Percentiles rank a stretch among this genome's conserved stretches.
phyloP scores from a whole-genome alignment of 2,888 invertebrate species.

The Allygus modestus region DNA sequence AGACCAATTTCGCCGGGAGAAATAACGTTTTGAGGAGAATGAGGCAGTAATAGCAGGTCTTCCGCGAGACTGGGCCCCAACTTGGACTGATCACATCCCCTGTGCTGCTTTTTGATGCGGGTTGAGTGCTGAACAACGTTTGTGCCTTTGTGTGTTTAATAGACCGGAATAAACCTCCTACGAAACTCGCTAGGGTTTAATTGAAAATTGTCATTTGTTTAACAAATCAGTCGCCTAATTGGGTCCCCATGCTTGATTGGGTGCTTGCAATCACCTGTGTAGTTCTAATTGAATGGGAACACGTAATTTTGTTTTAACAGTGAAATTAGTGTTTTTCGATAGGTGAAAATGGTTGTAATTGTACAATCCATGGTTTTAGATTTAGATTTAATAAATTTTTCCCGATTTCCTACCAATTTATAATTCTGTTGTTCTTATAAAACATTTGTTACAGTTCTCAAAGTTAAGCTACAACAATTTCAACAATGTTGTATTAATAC shows the following conservation, averaged over 20 bases:
- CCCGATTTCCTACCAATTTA: no score
- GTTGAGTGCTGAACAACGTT: neutral
- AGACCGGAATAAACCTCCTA: neutral
- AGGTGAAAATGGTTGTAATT: no score
- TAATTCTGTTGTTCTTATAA: no score
- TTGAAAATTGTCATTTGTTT: conserved; percentile 17
- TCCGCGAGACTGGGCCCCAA: conserved; percentile 15
- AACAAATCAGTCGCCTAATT: conserved; percentile 12
- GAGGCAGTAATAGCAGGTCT: conserved; percentile 47
- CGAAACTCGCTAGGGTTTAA: neutral
- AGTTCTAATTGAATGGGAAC: no score
- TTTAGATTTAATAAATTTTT: no score
- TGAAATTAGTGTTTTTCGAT: no score
- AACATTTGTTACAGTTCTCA: no score
- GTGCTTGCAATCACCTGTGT: neutral
- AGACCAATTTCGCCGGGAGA: conserved; percentile 43
- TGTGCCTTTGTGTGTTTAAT: neutral
- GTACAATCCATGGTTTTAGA: no score
- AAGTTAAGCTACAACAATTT: no score
- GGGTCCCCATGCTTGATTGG: neutral
- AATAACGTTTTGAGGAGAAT: conserved; percentile 41
- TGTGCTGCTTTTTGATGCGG: conserved; percentile 24
- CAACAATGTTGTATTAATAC: no score
- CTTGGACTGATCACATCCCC: conserved; percentile 11
- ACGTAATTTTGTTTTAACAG: no score